Conservation (phyloP, 2,113 vertebrate species). For the Tiliqua scincoides region DNA sequence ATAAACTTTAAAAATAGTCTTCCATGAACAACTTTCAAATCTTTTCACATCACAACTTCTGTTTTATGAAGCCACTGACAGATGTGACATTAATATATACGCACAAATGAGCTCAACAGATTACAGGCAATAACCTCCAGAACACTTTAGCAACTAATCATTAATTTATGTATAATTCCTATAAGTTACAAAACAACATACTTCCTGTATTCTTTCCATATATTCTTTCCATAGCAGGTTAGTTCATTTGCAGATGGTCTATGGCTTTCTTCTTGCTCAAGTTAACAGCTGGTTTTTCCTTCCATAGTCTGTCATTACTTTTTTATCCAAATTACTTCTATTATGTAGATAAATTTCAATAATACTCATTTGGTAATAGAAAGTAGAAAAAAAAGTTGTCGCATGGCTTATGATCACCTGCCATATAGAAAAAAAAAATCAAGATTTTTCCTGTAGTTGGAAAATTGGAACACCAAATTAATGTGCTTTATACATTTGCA, state of each 20-base stretch:
- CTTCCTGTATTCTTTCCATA: no score
- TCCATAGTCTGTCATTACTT: neutral
- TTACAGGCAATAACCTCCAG: slow-evolving; percentile 6
- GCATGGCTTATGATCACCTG: neutral
- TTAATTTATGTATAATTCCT: slow-evolving; percentile 20
- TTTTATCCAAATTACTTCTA: neutral
- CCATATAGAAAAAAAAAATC: neutral
- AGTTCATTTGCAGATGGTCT: neutral
- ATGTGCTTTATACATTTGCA: neutral
- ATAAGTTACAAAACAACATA: slow-evolving; percentile 5
- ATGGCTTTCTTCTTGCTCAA: neutral
- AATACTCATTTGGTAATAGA: neutral
- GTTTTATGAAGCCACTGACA: neutral
- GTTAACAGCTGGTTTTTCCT: neutral
- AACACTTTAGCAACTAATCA: slow-evolving; percentile 3
- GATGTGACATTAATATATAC: slow-evolving; percentile 9
- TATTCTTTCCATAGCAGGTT: neutral
- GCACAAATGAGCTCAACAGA: slow-evolving; percentile 7
- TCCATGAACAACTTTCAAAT: neutral
- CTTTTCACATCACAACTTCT: neutral
- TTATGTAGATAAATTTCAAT: neutral
- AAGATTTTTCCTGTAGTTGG: neutral
- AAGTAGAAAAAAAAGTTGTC: neutral
- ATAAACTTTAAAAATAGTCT: neutral
- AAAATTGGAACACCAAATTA: neutral